Percentiles rank a stretch among this genome's conserved stretches.
These are phyloP conservation scores for Vulpes vulpes DNA, from an alignment of 2,113 vertebrate genomes.

Conservation along the genomic window DNA sequence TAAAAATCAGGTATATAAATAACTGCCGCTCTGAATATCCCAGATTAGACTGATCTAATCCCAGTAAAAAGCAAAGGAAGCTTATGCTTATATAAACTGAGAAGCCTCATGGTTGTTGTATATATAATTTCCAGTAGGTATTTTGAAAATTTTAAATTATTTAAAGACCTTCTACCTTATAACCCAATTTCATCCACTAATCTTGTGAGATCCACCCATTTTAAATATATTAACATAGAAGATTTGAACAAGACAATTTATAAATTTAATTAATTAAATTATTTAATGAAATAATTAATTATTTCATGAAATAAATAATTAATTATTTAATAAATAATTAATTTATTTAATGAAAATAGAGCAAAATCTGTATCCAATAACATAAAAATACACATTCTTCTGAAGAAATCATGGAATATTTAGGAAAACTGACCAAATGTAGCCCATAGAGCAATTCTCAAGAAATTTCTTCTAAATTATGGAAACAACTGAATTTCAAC, in stretches of 20 bases:
- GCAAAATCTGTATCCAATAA: slow-evolving; percentile 61
- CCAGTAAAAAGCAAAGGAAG: slow-evolving; percentile 23
- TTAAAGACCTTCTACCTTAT: slow-evolving; percentile 55
- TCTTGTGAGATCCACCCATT: slow-evolving; percentile 49
- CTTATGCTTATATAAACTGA: neutral
- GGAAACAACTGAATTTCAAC: too few relatives aligned
- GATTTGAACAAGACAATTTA: slow-evolving; percentile 49
- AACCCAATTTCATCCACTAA: slow-evolving; percentile 39
- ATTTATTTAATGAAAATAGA: slow-evolving; percentile 36
- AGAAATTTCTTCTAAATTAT: slow-evolving; percentile 50
- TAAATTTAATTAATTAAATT: neutral
- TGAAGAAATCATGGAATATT: slow-evolving; percentile 52
- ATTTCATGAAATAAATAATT: too few relatives aligned
- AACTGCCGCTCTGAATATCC: slow-evolving; percentile 26
- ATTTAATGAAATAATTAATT: too few relatives aligned
- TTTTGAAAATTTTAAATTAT: slow-evolving; percentile 50
- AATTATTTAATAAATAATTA: too few relatives aligned
- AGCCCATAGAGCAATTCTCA: slow-evolving; percentile 17
- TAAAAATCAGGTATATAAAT: slow-evolving; percentile 4
- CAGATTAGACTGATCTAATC: slow-evolving; percentile 4
- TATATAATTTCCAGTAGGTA: slow-evolving; percentile 48
- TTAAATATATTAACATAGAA: slow-evolving; percentile 43
- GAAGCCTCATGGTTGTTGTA: neutral
- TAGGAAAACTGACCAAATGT: slow-evolving; percentile 57
- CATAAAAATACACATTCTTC: slow-evolving; percentile 50